Percentiles rank a stretch among this genome's conserved stretches.
These are phyloP conservation scores for Hycleus cichorii DNA, from an alignment of 1,140 invertebrate genomes.

Conservation along the genomic window DNA sequence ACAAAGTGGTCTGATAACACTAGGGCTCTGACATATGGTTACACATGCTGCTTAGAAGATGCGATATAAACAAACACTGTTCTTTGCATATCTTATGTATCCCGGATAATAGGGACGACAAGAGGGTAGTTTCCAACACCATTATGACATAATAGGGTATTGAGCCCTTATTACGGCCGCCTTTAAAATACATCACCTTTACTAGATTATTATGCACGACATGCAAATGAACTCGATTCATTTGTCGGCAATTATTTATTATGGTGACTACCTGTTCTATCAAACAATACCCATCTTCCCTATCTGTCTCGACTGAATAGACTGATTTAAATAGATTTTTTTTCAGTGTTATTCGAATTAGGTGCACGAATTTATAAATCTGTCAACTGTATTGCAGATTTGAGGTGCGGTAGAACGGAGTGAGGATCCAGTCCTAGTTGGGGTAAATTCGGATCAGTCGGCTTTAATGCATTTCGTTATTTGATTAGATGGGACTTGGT, in stretches of 20 bases:
- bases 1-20: constrained; percentile 37
- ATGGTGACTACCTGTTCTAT: no score
- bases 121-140: constrained; percentile 31
- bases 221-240: constrained; percentile 16
- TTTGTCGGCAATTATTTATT: neutral
- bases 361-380: neutral
- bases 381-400: neutral
- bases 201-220: constrained; percentile 8
- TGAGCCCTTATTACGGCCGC: constrained; percentile 29
- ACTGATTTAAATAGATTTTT: no score
- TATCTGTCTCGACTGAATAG: no score
- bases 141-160: constrained; percentile 37
- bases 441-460: neutral
- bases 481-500: constrained; percentile 11
- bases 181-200: constrained; percentile 11
- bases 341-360: no score
- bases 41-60: constrained; percentile 35
- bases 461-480: constrained; percentile 14
- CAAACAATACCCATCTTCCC: no score
- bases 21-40: constrained; percentile 35
- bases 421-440: neutral
- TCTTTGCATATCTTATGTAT: constrained; percentile 36
- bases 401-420: neutral
- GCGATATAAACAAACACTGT: constrained; percentile 36
- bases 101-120: constrained; percentile 31